Evolutionary conservation across 2,888 invertebrate species (phyloP).

Genomic region (Mimas tiliae): DNA sequence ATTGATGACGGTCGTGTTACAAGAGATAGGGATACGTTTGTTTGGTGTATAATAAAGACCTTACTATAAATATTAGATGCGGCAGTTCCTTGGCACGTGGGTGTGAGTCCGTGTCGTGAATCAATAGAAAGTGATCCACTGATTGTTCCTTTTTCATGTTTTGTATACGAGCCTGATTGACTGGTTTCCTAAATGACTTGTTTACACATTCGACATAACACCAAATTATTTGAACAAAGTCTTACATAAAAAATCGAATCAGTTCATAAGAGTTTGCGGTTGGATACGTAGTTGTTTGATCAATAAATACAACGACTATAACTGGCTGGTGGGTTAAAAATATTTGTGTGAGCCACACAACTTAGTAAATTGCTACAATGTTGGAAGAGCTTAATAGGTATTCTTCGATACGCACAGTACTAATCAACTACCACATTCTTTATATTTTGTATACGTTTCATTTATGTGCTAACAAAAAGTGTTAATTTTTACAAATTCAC

Average conservation of each 20-base stretch:
- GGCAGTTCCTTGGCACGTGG: constrained; percentile 9
- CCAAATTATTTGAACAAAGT: constrained; percentile 2
- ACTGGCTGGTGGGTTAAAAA: neutral
- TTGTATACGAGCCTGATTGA: neutral
- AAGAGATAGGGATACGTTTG: constrained; percentile 44
- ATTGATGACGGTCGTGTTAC: constrained; percentile 58
- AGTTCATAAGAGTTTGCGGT: constrained; percentile 6
- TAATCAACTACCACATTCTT: neutral
- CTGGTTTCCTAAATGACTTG: neutral
- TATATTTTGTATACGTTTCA: neutral
- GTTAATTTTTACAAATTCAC: neutral
- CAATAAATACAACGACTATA: constrained; percentile 16
- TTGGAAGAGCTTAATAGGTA: neutral
- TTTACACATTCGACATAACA: neutral
- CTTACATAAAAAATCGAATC: constrained; percentile 6
- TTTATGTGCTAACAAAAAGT: neutral
- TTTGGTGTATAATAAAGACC: constrained; percentile 50
- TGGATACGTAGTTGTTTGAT: constrained; percentile 18
- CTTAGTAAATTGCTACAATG: neutral
- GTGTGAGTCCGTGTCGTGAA: constrained; percentile 15
- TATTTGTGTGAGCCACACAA: neutral
- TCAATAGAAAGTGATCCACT: constrained; percentile 26
- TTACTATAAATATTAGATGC: constrained; percentile 63
- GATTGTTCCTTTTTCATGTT: neutral
- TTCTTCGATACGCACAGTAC: neutral